Percentiles rank a stretch among this genome's conserved stretches.
These are phyloP conservation scores for Cephus runcator DNA, from an alignment of 2,888 invertebrate species.

Conservation along the genomic window DNA sequence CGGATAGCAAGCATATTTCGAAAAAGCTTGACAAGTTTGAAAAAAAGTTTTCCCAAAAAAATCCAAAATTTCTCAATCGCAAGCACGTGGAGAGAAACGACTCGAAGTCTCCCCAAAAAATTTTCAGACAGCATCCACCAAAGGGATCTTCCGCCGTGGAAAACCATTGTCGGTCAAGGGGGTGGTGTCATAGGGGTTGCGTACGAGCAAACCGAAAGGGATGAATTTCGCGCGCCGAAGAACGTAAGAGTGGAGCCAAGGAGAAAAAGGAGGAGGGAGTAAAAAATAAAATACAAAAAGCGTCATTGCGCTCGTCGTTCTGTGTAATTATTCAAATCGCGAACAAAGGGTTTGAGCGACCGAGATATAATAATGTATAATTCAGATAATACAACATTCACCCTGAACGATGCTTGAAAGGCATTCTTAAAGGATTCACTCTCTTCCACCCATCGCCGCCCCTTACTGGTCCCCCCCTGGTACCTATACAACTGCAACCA, in stretches of 20 bases:
- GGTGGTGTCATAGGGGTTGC: too few relatives aligned
- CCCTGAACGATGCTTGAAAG: constrained; percentile 23
- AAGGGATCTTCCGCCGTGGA: too few relatives aligned
- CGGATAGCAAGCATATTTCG: too few relatives aligned
- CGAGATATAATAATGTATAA: constrained; percentile 36
- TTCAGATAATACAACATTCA: constrained; percentile 37
- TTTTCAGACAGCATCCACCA: too few relatives aligned
- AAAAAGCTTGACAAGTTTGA: too few relatives aligned
- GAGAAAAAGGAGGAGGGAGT: constrained; percentile 10
- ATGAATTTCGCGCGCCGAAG: too few relatives aligned
- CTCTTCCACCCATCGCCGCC: constrained; percentile 2
- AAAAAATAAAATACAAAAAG: constrained; percentile 17
- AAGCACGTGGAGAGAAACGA: too few relatives aligned
- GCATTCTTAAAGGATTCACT: constrained; percentile 17
- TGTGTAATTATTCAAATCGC: constrained; percentile 38
- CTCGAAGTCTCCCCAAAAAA: too few relatives aligned
- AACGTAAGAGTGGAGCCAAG: constrained; percentile 7
- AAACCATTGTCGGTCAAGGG: too few relatives aligned
- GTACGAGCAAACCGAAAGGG: too few relatives aligned
- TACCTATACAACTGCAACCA: constrained; percentile 19
- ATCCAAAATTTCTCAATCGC: too few relatives aligned
- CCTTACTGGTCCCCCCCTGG: not conserved
- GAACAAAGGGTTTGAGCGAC: constrained; percentile 29
- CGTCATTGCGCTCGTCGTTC: constrained; percentile 19
- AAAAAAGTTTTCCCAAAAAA: too few relatives aligned